Evolutionary conservation across 2,113 vertebrate species (phyloP).

Genomic region (Galbula dea): DNA sequence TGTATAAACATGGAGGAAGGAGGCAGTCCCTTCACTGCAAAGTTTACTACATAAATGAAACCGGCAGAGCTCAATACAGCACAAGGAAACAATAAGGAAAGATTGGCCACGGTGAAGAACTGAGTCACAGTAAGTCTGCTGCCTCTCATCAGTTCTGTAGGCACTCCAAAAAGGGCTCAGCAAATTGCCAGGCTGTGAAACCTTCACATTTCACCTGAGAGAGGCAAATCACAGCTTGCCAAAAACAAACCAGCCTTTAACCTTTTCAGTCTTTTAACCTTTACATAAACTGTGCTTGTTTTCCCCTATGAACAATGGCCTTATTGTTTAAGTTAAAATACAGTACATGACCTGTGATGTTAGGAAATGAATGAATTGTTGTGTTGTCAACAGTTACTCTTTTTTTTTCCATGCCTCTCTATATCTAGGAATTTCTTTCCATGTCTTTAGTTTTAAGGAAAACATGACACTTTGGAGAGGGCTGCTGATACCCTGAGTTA

Average conservation of each 20-base stretch:
- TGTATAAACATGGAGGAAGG: background rate
- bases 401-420: conserved; percentile 42
- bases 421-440: conserved; percentile 73
- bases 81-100: background rate
- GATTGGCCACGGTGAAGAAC: accelerated
- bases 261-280: conserved; percentile 66
- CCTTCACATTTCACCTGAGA: conserved; percentile 27
- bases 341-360: conserved; percentile 67
- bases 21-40: background rate
- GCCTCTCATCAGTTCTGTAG: background rate
- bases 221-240: background rate
- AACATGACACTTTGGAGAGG: background rate
- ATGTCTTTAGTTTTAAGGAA: conserved; percentile 53
- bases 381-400: conserved; percentile 71
- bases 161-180: background rate
- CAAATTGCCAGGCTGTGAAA: background rate
- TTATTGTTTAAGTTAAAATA: conserved; percentile 72
- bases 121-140: background rate
- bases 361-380: conserved; percentile 79
- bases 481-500: background rate
- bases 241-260: conserved; percentile 58
- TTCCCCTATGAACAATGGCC: conserved; percentile 72
- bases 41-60: background rate
- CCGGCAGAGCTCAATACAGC: background rate
- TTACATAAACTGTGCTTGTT: conserved; percentile 63